Evolutionary conservation across 2,888 invertebrate genomes (phyloP), one percentile per base, ranked within the genome.

Genomic region (Deroplatys truncata): DNA sequence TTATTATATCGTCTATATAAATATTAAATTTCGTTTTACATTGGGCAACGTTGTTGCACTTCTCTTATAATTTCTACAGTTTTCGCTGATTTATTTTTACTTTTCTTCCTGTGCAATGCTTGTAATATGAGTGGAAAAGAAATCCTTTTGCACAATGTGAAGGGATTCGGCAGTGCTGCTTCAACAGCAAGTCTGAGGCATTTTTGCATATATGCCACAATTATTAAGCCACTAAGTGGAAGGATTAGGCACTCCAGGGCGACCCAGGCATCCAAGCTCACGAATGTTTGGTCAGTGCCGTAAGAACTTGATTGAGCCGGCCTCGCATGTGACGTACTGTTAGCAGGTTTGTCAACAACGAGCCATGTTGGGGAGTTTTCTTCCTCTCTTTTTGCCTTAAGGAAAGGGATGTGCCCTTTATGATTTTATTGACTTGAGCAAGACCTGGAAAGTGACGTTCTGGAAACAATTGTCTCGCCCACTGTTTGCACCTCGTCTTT

Each of bases 241-340:
- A 0, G 56, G 56, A 72, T 72, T 72, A 72, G 56, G 56, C 56
- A 72, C 5, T 72, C 5, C 15, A 7, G 7, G 16, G 20, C 1
- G 25, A 7, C 20, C 56, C 20, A 20, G 25, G 25, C 16, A 72
- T 20, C 56, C 20, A 72, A 25, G 83, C 8, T 82, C 87, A 35
- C 87, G 35, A 35, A n/a, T 87, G 82, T 43, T 87, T 87, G 87
- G 87, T 83, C 43, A 87, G 35, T 83, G 82, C 82, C 13, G 83
- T 83, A 87, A 87, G 82, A 87, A 87, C 87, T 87, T 87, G 87
- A 87, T 87, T 86, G 86, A 86, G 72, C 86, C 56, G 20, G 56
- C 56, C 56, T 72, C 56, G 56, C 56, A 72, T 72, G 56, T 25
- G 56, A 72, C 56, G 56, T 72, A 72, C 16, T 72, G 56, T 72